Conservation (phyloP, 2,888 invertebrate genomes). For the Dromius quadrimaculatus region DNA sequence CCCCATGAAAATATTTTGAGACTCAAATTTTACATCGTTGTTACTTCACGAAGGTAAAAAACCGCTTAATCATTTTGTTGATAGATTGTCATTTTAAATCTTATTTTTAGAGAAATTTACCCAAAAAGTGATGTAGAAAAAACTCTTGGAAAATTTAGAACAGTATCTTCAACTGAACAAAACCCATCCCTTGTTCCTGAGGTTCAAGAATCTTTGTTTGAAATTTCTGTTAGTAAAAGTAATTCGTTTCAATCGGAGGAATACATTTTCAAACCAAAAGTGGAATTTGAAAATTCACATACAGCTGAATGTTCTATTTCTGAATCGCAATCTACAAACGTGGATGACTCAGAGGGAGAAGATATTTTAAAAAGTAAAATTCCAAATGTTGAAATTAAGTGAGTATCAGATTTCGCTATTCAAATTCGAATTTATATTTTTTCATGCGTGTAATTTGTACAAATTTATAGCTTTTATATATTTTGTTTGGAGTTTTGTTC, state of each 20-base stretch:
- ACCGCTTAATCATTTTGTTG: constrained; percentile 9
- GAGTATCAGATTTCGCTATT: background rate
- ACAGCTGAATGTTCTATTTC: constrained; percentile 23
- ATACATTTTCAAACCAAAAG: background rate
- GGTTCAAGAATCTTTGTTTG: constrained; percentile 21
- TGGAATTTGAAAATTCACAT: constrained; percentile 25
- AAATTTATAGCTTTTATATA: no score
- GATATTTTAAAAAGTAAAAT: constrained; percentile 25
- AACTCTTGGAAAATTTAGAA: constrained; percentile 73
- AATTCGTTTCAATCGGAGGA: background rate
- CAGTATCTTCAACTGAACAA: constrained; percentile 66
- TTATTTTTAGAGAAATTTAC: constrained; percentile 68
- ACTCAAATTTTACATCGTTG: constrained; percentile 73
- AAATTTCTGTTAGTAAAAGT: background rate
- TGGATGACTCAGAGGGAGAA: constrained; percentile 21
- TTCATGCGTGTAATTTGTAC: no score
- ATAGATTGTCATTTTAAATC: background rate
- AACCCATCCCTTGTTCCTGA: constrained; percentile 7
- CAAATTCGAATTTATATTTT: no score
- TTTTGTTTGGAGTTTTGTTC: no score
- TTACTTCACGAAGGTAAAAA: constrained; percentile 70
- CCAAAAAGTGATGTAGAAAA: constrained; percentile 74
- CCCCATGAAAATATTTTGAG: constrained; percentile 64
- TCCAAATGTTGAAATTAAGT: constrained; percentile 41
- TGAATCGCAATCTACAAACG: background rate